A percentile compares a stretch with the other conserved stretches of the same genome.
Conservation (phyloP, 2,113 vertebrate species). For the Indri indri region DNA sequence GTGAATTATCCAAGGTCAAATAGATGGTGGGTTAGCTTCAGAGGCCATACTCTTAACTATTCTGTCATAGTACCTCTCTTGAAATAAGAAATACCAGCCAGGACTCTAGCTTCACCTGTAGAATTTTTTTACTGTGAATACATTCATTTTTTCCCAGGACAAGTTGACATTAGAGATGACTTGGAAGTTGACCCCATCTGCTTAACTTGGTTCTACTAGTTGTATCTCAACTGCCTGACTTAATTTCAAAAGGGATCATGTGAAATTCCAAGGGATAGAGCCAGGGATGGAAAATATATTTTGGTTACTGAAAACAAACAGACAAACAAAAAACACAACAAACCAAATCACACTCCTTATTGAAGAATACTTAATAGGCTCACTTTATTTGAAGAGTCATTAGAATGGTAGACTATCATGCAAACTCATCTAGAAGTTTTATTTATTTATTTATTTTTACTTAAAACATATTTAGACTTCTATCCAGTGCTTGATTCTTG, state of each 20-base stretch:
- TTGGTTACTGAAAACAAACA: background rate
- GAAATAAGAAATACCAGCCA: background rate
- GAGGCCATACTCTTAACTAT: background rate
- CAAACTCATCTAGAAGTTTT: background rate
- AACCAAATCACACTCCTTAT: background rate
- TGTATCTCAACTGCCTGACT: background rate
- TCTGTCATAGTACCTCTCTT: background rate
- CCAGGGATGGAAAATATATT: background rate
- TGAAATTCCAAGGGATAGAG: background rate
- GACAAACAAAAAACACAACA: background rate
- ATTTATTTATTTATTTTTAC: background rate
- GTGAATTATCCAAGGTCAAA: background rate
- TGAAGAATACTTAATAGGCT: background rate
- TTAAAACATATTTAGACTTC: background rate
- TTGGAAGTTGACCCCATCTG: background rate
- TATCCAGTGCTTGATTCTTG: background rate
- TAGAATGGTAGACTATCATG: background rate
- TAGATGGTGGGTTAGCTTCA: background rate
- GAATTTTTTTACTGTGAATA: background rate
- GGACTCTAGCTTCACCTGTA: background rate
- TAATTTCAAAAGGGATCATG: background rate
- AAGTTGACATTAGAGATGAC: background rate
- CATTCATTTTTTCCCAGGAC: background rate
- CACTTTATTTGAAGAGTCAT: background rate
- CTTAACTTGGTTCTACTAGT: background rate